These are phyloP conservation scores for Theristicus caerulescens DNA, from an alignment of 2,113 vertebrate species.

Conservation along the genomic window DNA sequence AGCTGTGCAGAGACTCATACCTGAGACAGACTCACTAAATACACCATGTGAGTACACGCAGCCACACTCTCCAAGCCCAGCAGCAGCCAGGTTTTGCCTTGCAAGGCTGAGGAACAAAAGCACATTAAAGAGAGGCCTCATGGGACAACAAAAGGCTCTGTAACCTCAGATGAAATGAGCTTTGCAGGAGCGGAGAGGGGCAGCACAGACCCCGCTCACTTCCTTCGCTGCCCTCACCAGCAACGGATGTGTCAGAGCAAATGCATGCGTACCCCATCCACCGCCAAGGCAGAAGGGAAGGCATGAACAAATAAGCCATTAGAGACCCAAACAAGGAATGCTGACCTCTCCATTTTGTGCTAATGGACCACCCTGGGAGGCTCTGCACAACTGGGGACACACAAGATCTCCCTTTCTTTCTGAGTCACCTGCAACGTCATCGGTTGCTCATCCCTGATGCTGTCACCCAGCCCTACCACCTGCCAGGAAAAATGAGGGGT, in stretches of 20 bases:
- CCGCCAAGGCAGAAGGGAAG: neutral
- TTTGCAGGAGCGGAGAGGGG: neutral
- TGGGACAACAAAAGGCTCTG: neutral
- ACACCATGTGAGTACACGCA: rapidly evolving
- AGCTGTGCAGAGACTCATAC: neutral
- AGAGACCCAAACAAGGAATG: neutral
- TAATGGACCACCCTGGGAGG: neutral
- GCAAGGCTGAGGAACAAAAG: neutral
- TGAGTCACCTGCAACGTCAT: neutral
- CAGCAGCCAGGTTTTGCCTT: neutral
- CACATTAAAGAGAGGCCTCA: rapidly evolving
- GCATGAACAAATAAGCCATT: neutral
- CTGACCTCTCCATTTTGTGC: neutral
- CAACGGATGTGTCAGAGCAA: neutral
- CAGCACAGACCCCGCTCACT: rapidly evolving
- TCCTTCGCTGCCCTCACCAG: neutral
- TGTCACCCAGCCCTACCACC: neutral
- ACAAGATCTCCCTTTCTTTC: neutral
- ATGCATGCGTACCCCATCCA: neutral
- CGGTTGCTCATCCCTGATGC: neutral
- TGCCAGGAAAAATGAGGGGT: neutral
- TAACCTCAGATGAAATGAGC: neutral
- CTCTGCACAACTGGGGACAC: neutral
- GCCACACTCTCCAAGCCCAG: neutral
- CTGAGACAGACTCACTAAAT: neutral